A percentile compares a stretch with the other conserved stretches of the same genome.
Evolutionary conservation across 1,140 invertebrate genomes (phyloP).

Genomic region (Aphelenchoides fujianensis): DNA sequence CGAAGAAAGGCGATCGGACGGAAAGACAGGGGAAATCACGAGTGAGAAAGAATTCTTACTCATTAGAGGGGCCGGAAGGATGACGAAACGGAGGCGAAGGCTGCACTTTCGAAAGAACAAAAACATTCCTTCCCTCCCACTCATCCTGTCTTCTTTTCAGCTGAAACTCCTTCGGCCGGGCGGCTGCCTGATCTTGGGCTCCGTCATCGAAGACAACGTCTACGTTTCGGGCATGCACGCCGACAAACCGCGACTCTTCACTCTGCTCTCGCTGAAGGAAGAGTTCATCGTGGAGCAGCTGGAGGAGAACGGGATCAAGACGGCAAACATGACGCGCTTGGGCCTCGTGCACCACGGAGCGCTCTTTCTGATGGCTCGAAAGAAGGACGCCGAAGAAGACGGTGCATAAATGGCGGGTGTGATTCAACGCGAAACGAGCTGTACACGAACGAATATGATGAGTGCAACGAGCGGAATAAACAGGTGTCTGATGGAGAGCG

Average conservation of each 20-base stretch:
- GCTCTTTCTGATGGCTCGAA: slow-evolving; percentile 49
- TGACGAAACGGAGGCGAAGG: no score
- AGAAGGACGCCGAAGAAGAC: slow-evolving; percentile 15
- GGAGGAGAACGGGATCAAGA: slow-evolving; percentile 38
- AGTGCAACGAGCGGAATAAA: slow-evolving; percentile 15
- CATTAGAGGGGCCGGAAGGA: no score
- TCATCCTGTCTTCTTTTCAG: no score
- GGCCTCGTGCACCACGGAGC: slow-evolving; percentile 22
- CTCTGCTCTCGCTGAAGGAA: slow-evolving; percentile 41
- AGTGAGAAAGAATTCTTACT: not conserved
- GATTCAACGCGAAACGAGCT: not conserved
- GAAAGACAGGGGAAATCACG: no score
- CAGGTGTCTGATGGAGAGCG: slow-evolving; percentile 1
- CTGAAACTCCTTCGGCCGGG: slow-evolving; percentile 43
- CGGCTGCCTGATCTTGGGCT: slow-evolving; percentile 45
- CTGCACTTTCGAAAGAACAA: no score
- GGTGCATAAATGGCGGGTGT: not conserved
- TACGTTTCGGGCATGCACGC: slow-evolving; percentile 47
- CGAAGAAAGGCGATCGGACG: not conserved
- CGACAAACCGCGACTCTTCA: slow-evolving; percentile 34
- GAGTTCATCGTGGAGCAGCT: slow-evolving; percentile 35
- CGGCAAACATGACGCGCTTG: slow-evolving; percentile 28
- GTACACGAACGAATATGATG: not conserved
- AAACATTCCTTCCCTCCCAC: no score
- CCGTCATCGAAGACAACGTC: slow-evolving; percentile 48